phyloP scores from a whole-genome alignment of 2,113 vertebrate species.

The Oryzias javanicus region DNA sequence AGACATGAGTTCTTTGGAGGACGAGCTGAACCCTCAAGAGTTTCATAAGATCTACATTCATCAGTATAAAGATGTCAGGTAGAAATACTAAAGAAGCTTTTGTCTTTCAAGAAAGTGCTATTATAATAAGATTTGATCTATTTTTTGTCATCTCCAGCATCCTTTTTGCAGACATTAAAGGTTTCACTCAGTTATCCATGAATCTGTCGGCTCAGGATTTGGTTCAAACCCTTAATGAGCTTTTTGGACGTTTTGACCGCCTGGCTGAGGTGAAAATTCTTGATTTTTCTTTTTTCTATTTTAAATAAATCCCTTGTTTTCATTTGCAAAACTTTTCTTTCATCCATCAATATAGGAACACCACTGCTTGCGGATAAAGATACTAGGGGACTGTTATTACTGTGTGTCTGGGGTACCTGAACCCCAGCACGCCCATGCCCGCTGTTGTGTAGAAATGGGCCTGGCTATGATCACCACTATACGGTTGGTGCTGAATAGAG shows the following conservation, averaged over 20 bases:
- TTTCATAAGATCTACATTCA: constrained; percentile 80
- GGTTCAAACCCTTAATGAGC: constrained; percentile 92
- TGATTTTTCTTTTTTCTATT: neutral
- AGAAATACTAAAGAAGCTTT: neutral
- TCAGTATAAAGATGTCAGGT: constrained; percentile 79
- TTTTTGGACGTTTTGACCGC: constrained; percentile 94
- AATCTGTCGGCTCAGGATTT: constrained; percentile 92
- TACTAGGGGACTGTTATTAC: constrained; percentile 96
- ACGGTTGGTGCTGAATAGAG: constrained; percentile 70
- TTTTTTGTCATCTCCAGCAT: constrained; percentile 75
- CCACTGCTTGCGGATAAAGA: constrained; percentile 94
- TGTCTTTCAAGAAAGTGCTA: neutral
- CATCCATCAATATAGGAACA: constrained; percentile 79
- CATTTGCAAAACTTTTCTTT: neutral
- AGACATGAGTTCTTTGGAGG: constrained; percentile 72
- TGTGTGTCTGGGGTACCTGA: constrained; percentile 94
- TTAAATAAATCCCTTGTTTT: neutral
- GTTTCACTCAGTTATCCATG: constrained; percentile 93
- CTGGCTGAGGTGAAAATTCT: constrained; percentile 84
- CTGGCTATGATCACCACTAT: constrained; percentile 96
- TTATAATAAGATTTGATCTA: too few species aligned
- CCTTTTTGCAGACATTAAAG: constrained; percentile 97
- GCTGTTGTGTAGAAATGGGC: constrained; percentile 94
- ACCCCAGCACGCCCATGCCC: constrained; percentile 90
- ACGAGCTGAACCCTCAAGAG: constrained; percentile 71